These are phyloP conservation scores for Leptogaster cylindrica DNA, from an alignment of 2,888 invertebrate genomes.

Conservation along the genomic window DNA sequence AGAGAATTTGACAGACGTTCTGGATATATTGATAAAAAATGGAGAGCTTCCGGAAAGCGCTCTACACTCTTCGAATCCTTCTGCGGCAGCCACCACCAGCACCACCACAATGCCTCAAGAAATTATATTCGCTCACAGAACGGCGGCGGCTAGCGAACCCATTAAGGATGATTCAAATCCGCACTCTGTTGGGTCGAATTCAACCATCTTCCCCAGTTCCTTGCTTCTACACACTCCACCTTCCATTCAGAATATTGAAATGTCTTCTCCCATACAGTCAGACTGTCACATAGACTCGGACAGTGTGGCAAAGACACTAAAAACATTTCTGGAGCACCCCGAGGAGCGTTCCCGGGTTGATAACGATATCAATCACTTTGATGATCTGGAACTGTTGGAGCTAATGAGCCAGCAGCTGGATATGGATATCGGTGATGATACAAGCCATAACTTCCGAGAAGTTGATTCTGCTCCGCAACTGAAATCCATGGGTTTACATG, in stretches of 20 bases:
- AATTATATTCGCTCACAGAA: not conserved
- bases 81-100: slow-evolving; percentile 56
- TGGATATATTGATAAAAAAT: slow-evolving; percentile 91
- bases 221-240: slow-evolving; percentile 47
- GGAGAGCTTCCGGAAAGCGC: slow-evolving; percentile 91
- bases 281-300: slow-evolving; percentile 56
- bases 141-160: not conserved
- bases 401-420: slow-evolving; percentile 64
- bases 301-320: slow-evolving; percentile 58
- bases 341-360: slow-evolving; percentile 32
- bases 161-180: slow-evolving; percentile 33
- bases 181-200: slow-evolving; percentile 49
- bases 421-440: slow-evolving; percentile 64
- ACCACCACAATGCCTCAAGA: slow-evolving; percentile 45
- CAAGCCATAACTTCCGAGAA: slow-evolving; percentile 50
- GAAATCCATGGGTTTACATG: slow-evolving; percentile 52
- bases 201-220: slow-evolving; percentile 43
- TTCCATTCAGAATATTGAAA: slow-evolving; percentile 57
- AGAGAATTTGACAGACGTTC: slow-evolving; percentile 71
- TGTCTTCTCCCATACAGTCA: slow-evolving; percentile 58
- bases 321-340: slow-evolving; percentile 56
- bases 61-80: slow-evolving; percentile 65
- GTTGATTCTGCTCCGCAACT: slow-evolving; percentile 30
- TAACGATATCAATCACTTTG: slow-evolving; percentile 57
- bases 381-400: slow-evolving; percentile 60